Evolutionary conservation across 37 sponge, comb jelly and placozoan species (phyloP), one percentile per base, ranked within the genome.

Genomic region (Lycopodina hypogea): DNA sequence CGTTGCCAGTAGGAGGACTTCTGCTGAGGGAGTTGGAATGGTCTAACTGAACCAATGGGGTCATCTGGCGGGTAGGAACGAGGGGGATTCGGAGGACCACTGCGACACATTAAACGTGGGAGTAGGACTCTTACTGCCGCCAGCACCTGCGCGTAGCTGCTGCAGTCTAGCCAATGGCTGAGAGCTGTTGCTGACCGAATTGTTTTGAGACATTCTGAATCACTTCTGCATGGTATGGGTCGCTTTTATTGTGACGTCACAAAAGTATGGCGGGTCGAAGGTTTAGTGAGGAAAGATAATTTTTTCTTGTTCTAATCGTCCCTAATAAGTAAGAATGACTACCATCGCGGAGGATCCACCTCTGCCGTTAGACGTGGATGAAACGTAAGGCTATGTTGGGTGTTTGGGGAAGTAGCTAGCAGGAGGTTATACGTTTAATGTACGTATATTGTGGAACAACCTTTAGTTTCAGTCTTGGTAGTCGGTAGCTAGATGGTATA

Each of bases 341-440:
- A 84, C 90, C 19, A 84, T 89, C 24, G 53, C 81, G 3, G 90
- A 89, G 48, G 90, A 89, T 57, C 81, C 62, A 32, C 58, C 84
- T 14, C 77, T 89, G 19, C 90, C 90, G 21, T 17, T 89, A 35
- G 90, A 84, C 42, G 18, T 84, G 34, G 76, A 89, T 36, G 85
- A 80, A 67, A 89, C 90, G 90, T 89, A 68, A 84, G 90, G 52
- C 22, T 22, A 30, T 19, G 9, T 9, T n/a, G 23, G n/a, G n/a
- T n/a, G n/a, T n/a, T n/a, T n/a, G 42, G 53, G 15, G 7, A 60
- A 17, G 26, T 37, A 68, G 69, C 40, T 7, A 68, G 69, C 39
- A n/a, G n/a, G n/a, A n/a, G n/a, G n/a, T n/a, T n/a, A n/a, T n/a
- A n/a, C n/a, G n/a, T n/a, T n/a, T n/a, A n/a, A n/a, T n/a, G n/a